Conservation (phyloP, 2,113 vertebrate species). For the Sebastes schlegelii region DNA sequence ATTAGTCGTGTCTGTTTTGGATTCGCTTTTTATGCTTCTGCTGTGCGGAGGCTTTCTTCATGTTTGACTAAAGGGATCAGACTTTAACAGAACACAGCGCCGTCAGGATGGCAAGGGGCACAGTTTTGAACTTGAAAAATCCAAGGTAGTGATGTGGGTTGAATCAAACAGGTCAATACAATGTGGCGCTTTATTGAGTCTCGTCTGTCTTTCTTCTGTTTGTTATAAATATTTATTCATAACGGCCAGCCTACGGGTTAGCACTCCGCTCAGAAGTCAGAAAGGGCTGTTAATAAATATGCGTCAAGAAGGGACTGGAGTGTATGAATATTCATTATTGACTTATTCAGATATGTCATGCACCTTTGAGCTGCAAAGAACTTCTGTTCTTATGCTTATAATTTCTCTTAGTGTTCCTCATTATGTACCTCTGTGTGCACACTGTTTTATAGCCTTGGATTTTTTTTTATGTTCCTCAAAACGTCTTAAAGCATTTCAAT, state of each 20-base stretch:
- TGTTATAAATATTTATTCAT: slow-evolving; percentile 64
- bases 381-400: not conserved
- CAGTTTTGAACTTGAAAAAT: slow-evolving; percentile 32
- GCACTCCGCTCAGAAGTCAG: slow-evolving; percentile 27
- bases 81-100: slow-evolving; percentile 31
- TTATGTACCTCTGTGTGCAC: not conserved
- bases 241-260: not conserved
- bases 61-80: slow-evolving; percentile 50
- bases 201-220: slow-evolving; percentile 33
- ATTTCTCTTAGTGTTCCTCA: slow-evolving; percentile 15
- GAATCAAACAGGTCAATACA: slow-evolving; percentile 50
- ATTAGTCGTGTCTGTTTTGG: slow-evolving; percentile 42
- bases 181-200: slow-evolving; percentile 29
- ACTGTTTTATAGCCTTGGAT: not conserved
- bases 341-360: slow-evolving; percentile 27
- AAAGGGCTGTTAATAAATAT: slow-evolving; percentile 48
- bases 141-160: slow-evolving; percentile 27
- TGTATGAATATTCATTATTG: slow-evolving; percentile 59
- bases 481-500: not conserved
- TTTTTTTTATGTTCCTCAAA: not conserved
- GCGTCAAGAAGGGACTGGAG: not conserved
- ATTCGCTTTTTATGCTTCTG: slow-evolving; percentile 30
- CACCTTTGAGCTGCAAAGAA: slow-evolving; percentile 31
- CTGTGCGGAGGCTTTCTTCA: slow-evolving; percentile 40
- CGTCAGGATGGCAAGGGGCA: slow-evolving; percentile 29